Evolutionary conservation across 1,140 invertebrate genomes (phyloP).

Genomic region (Ridgeia piscesae): DNA sequence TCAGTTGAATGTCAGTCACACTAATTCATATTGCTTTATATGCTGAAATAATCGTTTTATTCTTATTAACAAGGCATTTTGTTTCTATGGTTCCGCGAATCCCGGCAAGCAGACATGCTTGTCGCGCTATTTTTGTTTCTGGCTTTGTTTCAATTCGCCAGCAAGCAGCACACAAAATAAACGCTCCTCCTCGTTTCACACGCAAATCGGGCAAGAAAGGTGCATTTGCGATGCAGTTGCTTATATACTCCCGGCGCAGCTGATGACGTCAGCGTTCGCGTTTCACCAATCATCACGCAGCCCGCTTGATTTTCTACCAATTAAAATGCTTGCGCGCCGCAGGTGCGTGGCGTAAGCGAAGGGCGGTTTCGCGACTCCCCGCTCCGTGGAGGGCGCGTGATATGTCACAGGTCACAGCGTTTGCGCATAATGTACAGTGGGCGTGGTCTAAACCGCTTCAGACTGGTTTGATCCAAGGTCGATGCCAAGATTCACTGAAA

Average conservation of each 20-base stretch:
- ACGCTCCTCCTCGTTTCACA: neutral
- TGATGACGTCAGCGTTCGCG: neutral
- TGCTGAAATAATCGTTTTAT: neutral
- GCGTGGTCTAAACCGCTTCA: neutral
- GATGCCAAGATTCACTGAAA: too few species aligned
- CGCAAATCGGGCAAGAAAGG: neutral
- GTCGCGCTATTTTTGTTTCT: neutral
- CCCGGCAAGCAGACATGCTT: neutral
- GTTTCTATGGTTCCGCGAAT: neutral
- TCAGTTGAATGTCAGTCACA: neutral
- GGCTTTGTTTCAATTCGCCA: neutral
- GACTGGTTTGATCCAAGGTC: neutral
- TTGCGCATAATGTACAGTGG: neutral
- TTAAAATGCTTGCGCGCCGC: neutral
- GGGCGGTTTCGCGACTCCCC: neutral
- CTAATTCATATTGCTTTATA: too few species aligned
- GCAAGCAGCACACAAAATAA: neutral
- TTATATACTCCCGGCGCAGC: neutral
- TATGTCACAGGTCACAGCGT: neutral
- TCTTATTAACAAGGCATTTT: neutral
- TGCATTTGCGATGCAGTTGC: neutral
- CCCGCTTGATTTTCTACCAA: neutral
- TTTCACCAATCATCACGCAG: neutral
- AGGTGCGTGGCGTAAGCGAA: neutral
- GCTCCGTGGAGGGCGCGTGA: neutral